These are phyloP conservation scores for Scarus forsteni DNA, from an alignment of 2,797 vertebrate genomes.

Conservation along the genomic window DNA sequence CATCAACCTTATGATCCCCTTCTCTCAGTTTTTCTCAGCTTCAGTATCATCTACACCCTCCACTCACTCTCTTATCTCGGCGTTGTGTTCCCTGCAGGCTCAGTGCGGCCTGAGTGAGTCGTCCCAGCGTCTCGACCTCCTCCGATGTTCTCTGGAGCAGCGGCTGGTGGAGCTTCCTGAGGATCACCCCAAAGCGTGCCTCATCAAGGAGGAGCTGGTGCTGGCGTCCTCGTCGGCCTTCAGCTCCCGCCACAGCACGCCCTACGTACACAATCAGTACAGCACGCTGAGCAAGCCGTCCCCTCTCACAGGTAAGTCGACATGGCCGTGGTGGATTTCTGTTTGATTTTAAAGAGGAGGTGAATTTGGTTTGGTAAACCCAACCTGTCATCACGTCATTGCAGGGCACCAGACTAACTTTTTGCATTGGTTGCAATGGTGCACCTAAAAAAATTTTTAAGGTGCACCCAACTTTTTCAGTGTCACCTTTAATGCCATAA, in stretches of 20 bases:
- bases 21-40: too few relatives aligned
- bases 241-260: conserved; percentile 84
- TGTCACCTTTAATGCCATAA: too few relatives aligned
- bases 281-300: conserved; percentile 92
- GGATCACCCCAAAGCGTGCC: conserved; percentile 91
- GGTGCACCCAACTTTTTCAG: too few relatives aligned
- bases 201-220: conserved; percentile 91
- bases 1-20: too few relatives aligned
- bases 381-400: too few relatives aligned
- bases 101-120: conserved; percentile 90
- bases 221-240: conserved; percentile 87
- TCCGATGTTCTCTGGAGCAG: conserved; percentile 88
- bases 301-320: conserved; percentile 88
- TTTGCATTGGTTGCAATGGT: too few relatives aligned
- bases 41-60: too few relatives aligned
- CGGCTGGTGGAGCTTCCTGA: conserved; percentile 88
- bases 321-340: too few relatives aligned
- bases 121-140: conserved; percentile 89
- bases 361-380: too few relatives aligned
- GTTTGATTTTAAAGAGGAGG: too few relatives aligned
- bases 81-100: conserved; percentile 76
- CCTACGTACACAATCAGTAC: conserved; percentile 89
- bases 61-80: neutral
- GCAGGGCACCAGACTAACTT: too few relatives aligned
- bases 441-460: too few relatives aligned